These are phyloP conservation scores for Dinomys branickii DNA, from an alignment of 2,113 vertebrate species.

Conservation along the genomic window DNA sequence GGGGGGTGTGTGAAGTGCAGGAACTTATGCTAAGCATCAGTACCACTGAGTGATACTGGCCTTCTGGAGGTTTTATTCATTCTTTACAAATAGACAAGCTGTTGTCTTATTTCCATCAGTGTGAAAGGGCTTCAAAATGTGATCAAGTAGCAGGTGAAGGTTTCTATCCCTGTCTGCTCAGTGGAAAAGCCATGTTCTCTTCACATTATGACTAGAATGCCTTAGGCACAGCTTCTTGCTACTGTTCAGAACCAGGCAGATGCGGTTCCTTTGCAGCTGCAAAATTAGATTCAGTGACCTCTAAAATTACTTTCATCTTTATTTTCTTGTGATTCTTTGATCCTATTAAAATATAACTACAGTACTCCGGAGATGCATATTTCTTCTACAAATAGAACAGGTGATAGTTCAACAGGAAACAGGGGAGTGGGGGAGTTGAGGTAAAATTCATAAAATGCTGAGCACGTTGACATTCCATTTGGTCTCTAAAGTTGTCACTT, in stretches of 20 bases:
- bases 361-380: background rate
- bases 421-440: background rate
- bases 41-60: background rate
- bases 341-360: background rate
- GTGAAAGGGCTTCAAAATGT: background rate
- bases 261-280: background rate
- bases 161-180: background rate
- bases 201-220: background rate
- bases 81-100: background rate
- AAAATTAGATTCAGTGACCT: slow-evolving; percentile 19
- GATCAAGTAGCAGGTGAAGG: background rate
- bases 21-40: background rate
- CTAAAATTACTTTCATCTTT: slow-evolving; percentile 27
- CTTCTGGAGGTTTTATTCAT: background rate
- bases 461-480: background rate
- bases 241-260: background rate
- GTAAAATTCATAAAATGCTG: background rate
- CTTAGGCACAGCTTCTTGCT: background rate
- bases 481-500: background rate
- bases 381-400: background rate
- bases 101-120: background rate
- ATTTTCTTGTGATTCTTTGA: slow-evolving; percentile 43
- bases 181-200: background rate
- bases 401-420: background rate
- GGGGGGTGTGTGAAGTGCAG: background rate